Base-by-base conservation (phyloP, 2,888 invertebrate species). In the Didymodactylos carnosus region DNA sequence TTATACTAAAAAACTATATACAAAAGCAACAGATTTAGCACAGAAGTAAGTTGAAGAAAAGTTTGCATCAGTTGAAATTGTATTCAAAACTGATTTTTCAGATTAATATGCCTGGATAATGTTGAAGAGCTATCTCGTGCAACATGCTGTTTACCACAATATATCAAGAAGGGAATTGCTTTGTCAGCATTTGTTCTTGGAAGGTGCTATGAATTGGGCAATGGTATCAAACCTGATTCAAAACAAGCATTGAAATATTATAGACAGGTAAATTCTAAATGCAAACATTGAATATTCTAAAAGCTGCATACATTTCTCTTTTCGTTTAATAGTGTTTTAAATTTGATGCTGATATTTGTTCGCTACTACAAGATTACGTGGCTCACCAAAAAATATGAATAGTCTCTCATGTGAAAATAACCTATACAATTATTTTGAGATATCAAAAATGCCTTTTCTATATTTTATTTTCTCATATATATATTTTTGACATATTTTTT, bases 21-120 rank as follows among this genome's bases (percentile, higher is more conserved):
- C 83, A 11, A 83, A 83, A 77, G 80, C 82, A 39, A 80, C 81
- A 14, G 82, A 82, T 71, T 77, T 83, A 25, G 81, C 82, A 46
- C 79, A 80, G n/a, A 80, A 80, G 83, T 83, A 49, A 77, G 77
- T 75, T 6, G 11, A 39, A 19, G 13, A 43, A 29, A 71, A 39
- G 2, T 0, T 19, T 6, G 4, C 11, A 19, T 23, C 19, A 3
- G 11, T n/a, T 25, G n/a, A 49, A 3, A n/a, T 27, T 6, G 10
- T 62, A 2, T 23, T n/a, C 19, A 70, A 49, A 46, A 70, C 23
- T 11, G 23, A 2, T 27, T 73, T 73, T 76, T 11, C 77, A 82
- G 82, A 76, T 80, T 82, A 2, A 76, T 80, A 13, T 78, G 79
- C 75, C 75, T 82, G 71, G 78, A 78, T 19, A 72, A 77, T 70